Evolutionary conservation across 2,113 vertebrate species (phyloP).

Genomic region (Salvelinus namaycush): DNA sequence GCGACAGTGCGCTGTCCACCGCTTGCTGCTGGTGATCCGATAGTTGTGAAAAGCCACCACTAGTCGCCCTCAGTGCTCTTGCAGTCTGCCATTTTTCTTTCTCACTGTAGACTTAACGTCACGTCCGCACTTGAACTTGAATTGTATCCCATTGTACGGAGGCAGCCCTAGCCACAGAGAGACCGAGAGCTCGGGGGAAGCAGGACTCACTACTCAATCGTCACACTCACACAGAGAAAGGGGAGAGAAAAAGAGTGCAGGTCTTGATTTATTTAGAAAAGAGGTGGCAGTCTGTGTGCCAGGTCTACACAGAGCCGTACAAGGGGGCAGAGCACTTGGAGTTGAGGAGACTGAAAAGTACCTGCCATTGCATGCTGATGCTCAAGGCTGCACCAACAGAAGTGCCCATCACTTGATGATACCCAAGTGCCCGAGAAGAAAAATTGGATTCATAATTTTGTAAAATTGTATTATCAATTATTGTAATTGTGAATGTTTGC

Average conservation of each 20-base stretch:
- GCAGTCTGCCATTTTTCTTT: conserved; percentile 82
- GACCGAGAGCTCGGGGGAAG: conserved; percentile 91
- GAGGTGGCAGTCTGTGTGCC: conserved; percentile 45
- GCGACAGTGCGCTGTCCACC: conserved; percentile 32
- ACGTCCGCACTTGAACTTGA: conserved; percentile 99
- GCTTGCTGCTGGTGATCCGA: conserved; percentile 79
- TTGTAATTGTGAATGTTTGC: not conserved
- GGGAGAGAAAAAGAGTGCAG: conserved; percentile 41
- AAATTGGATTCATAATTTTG: conserved; percentile 59
- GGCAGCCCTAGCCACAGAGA: conserved; percentile 82
- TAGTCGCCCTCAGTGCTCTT: conserved; percentile 99
- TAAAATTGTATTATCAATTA: conserved; percentile 21
- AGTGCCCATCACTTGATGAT: conserved; percentile 64
- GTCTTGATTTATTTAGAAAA: conserved; percentile 48
- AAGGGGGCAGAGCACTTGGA: conserved; percentile 54
- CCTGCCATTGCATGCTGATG: conserved; percentile 35
- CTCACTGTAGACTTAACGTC: conserved; percentile 97
- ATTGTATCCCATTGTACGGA: conserved; percentile 98
- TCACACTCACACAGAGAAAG: conserved; percentile 79
- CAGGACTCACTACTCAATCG: conserved; percentile 92
- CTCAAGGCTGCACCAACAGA: conserved; percentile 42
- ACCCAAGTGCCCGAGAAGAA: conserved; percentile 49
- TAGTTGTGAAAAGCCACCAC: conserved; percentile 93
- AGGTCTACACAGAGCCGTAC: conserved; percentile 41
- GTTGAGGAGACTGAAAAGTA: conserved; percentile 55